A percentile compares a stretch with the other conserved stretches of the same genome.
Conservation (phyloP, 1,140 invertebrate species). For the Delia radicum region DNA sequence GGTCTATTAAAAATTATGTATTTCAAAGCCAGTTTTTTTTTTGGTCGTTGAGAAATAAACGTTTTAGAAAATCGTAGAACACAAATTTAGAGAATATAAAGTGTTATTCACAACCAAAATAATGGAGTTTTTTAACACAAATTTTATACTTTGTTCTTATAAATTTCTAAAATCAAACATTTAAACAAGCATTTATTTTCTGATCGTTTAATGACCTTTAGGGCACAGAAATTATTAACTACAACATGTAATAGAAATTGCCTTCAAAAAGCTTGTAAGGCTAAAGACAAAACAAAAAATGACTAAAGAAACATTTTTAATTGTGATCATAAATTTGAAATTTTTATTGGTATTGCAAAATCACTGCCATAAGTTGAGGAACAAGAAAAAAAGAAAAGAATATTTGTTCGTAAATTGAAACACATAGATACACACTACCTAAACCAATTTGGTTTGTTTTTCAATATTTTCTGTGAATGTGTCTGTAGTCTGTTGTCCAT, state of each 20-base stretch:
- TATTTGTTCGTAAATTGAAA: not conserved
- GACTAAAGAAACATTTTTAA: not conserved
- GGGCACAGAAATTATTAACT: not conserved
- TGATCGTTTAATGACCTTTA: not conserved
- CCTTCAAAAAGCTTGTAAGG: not conserved
- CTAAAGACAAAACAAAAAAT: not conserved
- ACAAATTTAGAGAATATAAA: no score
- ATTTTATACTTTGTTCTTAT: no score
- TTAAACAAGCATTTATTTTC: no score
- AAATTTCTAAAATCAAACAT: no score
- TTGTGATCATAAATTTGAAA: slow-evolving; percentile 5
- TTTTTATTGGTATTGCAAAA: not conserved
- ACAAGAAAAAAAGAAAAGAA: not conserved
- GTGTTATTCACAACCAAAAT: no score
- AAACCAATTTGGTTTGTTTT: not conserved
- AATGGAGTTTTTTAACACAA: no score
- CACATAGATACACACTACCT: not conserved
- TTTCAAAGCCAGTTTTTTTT: no score
- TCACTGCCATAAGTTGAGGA: no score
- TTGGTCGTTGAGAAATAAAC: no score
- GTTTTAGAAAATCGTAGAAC: no score
- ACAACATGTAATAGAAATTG: not conserved
- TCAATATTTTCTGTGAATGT: not conserved
- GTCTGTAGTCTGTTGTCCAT: not conserved
- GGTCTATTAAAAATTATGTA: no score